Evolutionary conservation across 1,140 invertebrate species (phyloP).

Genomic region (Cydia amplana): DNA sequence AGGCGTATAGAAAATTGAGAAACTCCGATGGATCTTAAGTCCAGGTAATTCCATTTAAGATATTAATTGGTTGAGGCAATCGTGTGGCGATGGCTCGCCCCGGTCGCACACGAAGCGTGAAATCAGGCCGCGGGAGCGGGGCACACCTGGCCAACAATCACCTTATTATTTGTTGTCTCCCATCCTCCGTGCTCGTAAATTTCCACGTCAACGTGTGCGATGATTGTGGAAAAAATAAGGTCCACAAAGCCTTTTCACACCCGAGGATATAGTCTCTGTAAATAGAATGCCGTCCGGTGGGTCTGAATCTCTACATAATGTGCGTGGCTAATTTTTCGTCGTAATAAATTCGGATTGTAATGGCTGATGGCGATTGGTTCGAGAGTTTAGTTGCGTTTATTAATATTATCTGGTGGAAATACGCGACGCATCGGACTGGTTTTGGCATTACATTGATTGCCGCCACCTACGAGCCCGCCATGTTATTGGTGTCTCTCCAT

Average conservation of each 20-base stretch:
- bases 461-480: constrained; percentile 61
- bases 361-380: constrained; percentile 71
- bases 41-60: constrained; percentile 65
- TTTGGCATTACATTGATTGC: constrained; percentile 56
- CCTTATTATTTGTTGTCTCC: constrained; percentile 77
- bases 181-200: constrained; percentile 77
- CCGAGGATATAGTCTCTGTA: constrained; percentile 58
- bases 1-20: constrained; percentile 49
- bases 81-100: constrained; percentile 37
- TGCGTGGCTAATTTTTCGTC: constrained; percentile 77
- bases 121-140: constrained; percentile 70
- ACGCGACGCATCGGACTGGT: constrained; percentile 35
- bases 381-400: constrained; percentile 66
- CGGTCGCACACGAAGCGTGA: constrained; percentile 76
- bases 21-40: constrained; percentile 45
- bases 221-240: constrained; percentile 73
- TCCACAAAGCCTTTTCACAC: constrained; percentile 74
- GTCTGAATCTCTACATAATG: constrained; percentile 58
- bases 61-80: constrained; percentile 66
- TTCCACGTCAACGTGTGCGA: constrained; percentile 77
- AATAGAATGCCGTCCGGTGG: constrained; percentile 59
- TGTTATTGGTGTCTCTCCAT: constrained; percentile 56
- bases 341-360: constrained; percentile 78
- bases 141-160: constrained; percentile 65
- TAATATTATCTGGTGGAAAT: constrained; percentile 60